Percentiles rank a stretch among this genome's conserved stretches.
Evolutionary conservation across 2,113 vertebrate species (phyloP).

Genomic region (Centropus unirufus): DNA sequence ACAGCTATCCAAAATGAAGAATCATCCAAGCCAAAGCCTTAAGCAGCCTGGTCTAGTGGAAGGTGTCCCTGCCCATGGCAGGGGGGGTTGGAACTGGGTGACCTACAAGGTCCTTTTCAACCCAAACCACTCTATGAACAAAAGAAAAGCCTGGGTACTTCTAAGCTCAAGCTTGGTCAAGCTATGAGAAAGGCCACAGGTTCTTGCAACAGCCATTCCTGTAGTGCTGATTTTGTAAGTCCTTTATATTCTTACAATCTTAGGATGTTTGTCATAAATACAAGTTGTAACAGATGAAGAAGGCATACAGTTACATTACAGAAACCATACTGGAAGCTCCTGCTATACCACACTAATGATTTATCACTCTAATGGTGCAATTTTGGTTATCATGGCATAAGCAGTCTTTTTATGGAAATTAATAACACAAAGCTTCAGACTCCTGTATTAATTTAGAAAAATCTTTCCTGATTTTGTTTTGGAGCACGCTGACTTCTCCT

Average conservation of each 20-base stretch:
- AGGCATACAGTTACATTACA: neutral
- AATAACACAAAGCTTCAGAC: neutral
- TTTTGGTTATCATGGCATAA: rapidly evolving
- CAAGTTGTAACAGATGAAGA: neutral
- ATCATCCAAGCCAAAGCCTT: too few species aligned
- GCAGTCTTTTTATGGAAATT: rapidly evolving
- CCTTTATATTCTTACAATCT: neutral
- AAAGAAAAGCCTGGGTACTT: neutral
- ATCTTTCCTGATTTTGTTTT: neutral
- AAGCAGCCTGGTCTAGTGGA: too few species aligned
- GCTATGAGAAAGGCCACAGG: neutral
- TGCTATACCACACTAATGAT: neutral
- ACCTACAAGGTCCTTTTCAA: too few species aligned
- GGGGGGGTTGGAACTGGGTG: too few species aligned
- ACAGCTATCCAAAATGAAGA: neutral
- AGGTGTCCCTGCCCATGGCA: too few species aligned
- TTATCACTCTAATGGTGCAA: neutral
- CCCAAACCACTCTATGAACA: neutral
- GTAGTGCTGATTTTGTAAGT: neutral
- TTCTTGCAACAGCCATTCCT: neutral
- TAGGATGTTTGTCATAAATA: neutral
- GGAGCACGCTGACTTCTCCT: neutral
- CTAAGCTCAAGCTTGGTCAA: neutral
- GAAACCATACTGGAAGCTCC: neutral
- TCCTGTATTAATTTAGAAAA: neutral